Evolutionary conservation across 2,888 invertebrate species (phyloP).

Genomic region (Kryphioiulus occultus): DNA sequence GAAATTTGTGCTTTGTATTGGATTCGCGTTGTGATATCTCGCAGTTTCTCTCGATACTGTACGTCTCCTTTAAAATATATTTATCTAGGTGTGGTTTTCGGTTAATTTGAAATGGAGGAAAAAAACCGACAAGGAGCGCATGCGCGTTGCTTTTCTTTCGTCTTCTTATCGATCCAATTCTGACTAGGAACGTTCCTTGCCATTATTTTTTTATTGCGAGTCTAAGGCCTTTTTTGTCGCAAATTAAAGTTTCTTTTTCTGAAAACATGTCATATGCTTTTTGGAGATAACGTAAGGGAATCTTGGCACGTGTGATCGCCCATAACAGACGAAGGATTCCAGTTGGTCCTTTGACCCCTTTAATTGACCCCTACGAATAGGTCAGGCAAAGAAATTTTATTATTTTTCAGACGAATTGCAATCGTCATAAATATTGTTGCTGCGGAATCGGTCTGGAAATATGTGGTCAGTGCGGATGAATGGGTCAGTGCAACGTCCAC

Average conservation of each 20-base stretch:
- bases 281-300: not conserved
- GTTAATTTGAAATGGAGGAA: conserved; percentile 4
- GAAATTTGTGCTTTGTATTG: too few relatives aligned
- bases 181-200: not conserved
- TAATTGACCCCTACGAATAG: not conserved
- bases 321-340: not conserved
- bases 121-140: not conserved
- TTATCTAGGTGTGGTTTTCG: not conserved
- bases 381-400: not conserved
- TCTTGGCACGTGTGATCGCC: not conserved
- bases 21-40: too few relatives aligned
- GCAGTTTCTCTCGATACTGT: too few relatives aligned
- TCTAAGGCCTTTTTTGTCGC: not conserved
- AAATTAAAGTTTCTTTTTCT: not conserved
- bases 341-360: not conserved
- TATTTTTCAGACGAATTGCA: not conserved
- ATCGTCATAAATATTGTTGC: not conserved
- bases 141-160: not conserved
- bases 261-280: not conserved
- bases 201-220: conserved; percentile 12
- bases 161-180: not conserved
- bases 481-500: not conserved
- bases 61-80: not conserved
- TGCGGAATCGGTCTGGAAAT: not conserved
- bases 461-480: not conserved